Evolutionary conservation across 2,113 vertebrate species (phyloP), one percentile per base, ranked within the genome.

Genomic region (Sapayoa aenigma): DNA sequence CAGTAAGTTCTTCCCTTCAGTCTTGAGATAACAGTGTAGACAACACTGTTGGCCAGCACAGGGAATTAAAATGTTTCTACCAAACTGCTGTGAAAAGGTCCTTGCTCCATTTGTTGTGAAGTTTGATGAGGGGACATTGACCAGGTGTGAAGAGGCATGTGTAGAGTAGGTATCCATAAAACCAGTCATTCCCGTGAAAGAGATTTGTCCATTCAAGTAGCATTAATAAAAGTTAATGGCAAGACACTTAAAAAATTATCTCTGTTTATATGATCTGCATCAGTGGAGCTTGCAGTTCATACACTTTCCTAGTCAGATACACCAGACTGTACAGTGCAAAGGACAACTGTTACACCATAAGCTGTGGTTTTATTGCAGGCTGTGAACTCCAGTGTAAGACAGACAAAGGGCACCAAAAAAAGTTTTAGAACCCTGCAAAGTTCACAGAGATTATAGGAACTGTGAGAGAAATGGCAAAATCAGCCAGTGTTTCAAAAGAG

Each of bases 71-170:
- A 50, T 14, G 14, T 49, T 94, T 60, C 52, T 89, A 28, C 22
- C 22, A 66, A 28, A 42, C 30, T 59, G 15, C 47, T 49, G 15
- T 89, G 58, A 49, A 52, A 75, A 60, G 22, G 28, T 66, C 21
- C 11, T 3, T 60, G 50, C 55, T 69, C 41, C 24, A 10, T 69
- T 90, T 75, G 30, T 4, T 24, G 5, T 59, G 63, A 80, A 66
- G 39, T 35, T 39, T 55, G 28, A 8, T 49, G 31, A 18, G 31
- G 18, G 55, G 39, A 24, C 24, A 8, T 53, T 71, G 79, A 31
- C n/a, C 27, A 49, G 50, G 12, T 92, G 12, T 0, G 2, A 55
- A 74, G 44, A 75, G 1, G 1, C 39, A 9, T 5, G 6, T 30
- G n/a, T 60, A 55, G 28, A 16, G 24, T 44, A 60, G 39, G 30